Conservation (phyloP, 2,113 vertebrate species). For the Ameiurus melas region DNA sequence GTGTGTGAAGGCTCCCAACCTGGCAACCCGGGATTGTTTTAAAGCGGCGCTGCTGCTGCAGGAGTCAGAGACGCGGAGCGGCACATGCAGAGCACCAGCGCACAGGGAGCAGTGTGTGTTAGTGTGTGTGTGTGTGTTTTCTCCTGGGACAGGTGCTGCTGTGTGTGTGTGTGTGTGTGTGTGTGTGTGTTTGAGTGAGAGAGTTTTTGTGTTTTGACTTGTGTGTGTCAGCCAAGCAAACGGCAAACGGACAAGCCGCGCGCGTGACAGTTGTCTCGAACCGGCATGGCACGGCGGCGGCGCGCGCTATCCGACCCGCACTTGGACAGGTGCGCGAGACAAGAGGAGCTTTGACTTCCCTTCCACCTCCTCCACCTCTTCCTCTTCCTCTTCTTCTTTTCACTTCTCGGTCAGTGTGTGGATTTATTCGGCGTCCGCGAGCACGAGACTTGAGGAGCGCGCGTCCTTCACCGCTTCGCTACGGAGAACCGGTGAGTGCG, state of each 20-base stretch:
- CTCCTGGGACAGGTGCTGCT: slow-evolving; percentile 74
- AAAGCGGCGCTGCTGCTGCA: slow-evolving; percentile 14
- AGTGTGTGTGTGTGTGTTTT: slow-evolving; percentile 40
- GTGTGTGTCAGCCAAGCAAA: slow-evolving; percentile 34
- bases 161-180: slow-evolving; percentile 38
- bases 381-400: neutral
- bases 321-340: slow-evolving; percentile 77
- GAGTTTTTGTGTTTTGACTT: slow-evolving; percentile 39
- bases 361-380: neutral
- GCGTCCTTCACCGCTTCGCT: neutral
- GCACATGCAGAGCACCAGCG: neutral
- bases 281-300: slow-evolving; percentile 70
- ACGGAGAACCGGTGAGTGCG: slow-evolving; percentile 8
- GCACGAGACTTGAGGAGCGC: neutral
- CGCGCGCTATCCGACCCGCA: slow-evolving; percentile 62
- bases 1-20: neutral
- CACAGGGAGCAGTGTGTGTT: slow-evolving; percentile 60
- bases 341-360: slow-evolving; percentile 66
- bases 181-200: neutral
- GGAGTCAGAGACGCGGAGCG: slow-evolving; percentile 1
- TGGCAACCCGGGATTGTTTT: slow-evolving; percentile 14
- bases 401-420: neutral
- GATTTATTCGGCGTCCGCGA: neutral
- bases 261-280: slow-evolving; percentile 72
- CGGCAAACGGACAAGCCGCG: slow-evolving; percentile 58